These are phyloP conservation scores for Dolichomitus sp. DNA, from an alignment of 2,888 invertebrate genomes.

Conservation along the genomic window DNA sequence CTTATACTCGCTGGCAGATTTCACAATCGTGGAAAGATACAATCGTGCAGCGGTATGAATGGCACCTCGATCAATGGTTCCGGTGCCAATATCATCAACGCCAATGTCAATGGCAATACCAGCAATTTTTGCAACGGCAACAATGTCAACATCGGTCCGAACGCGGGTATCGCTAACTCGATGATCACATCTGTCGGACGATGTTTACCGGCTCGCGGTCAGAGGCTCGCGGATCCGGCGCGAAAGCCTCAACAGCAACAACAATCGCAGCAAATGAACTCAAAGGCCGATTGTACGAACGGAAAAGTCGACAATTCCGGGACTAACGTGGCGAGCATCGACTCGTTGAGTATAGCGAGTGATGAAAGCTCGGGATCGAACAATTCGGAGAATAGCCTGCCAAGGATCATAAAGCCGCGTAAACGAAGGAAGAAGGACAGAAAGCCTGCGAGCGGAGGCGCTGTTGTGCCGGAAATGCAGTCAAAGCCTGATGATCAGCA, in stretches of 20 bases:
- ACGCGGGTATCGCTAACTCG: constrained; percentile 56
- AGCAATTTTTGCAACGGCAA: constrained; percentile 80
- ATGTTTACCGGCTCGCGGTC: constrained; percentile 60
- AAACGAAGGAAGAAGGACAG: constrained; percentile 96
- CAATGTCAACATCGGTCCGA: constrained; percentile 71
- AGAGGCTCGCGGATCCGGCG: constrained; percentile 56
- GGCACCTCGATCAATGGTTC: constrained; percentile 53
- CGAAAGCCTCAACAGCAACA: constrained; percentile 62
- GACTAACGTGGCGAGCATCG: constrained; percentile 88
- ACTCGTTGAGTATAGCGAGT: constrained; percentile 91
- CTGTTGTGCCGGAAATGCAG: constrained; percentile 70
- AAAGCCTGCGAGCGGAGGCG: constrained; percentile 87
- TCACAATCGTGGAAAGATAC: constrained; percentile 87
- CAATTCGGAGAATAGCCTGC: constrained; percentile 92
- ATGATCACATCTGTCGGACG: constrained; percentile 83
- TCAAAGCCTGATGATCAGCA: constrained; percentile 75
- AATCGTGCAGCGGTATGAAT: constrained; percentile 71
- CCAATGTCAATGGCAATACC: constrained; percentile 63
- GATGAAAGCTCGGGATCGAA: constrained; percentile 91
- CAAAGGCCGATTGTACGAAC: constrained; percentile 84
- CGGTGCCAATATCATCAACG: constrained; percentile 46
- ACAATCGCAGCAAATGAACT: constrained; percentile 78
- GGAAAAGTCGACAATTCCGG: constrained; percentile 71
- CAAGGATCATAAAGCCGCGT: constrained; percentile 95
- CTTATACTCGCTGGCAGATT: constrained; percentile 91